phyloP scores from a whole-genome alignment of 23 tunicate species.

The Botrylloides violaceus region DNA sequence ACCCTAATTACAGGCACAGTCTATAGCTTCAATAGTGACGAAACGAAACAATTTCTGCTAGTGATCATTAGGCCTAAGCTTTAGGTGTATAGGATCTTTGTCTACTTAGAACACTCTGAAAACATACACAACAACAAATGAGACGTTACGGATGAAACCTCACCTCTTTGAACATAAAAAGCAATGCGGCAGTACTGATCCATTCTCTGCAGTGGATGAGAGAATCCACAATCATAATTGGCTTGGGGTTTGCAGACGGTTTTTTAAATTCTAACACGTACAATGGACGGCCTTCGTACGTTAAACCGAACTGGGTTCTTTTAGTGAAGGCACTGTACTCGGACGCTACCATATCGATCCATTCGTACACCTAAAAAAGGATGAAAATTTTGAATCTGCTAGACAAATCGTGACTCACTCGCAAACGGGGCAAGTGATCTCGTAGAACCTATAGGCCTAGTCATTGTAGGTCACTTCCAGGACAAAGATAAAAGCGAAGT shows the following conservation, averaged over 20 bases:
- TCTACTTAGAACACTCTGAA: no score
- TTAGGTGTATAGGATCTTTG: no score
- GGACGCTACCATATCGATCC: slow-evolving; percentile 38
- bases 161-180: slow-evolving; percentile 38
- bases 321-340: slow-evolving; percentile 1
- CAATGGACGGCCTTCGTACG: slow-evolving; percentile 29
- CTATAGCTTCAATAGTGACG: no score
- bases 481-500: background rate
- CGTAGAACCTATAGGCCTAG: no score
- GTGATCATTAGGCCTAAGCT: no score
- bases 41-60: no score
- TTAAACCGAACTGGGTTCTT: slow-evolving; percentile 22
- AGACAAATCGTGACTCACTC: background rate
- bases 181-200: slow-evolving; percentile 29
- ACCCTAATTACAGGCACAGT: no score
- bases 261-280: slow-evolving; percentile 22
- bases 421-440: no score
- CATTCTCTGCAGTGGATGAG: slow-evolving; percentile 45
- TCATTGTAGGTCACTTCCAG: background rate
- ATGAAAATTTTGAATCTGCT: background rate
- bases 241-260: slow-evolving; percentile 1
- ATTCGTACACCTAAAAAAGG: slow-evolving; percentile 25
- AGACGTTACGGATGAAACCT: no score
- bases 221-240: slow-evolving; percentile 25
- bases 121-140: no score